phyloP scores from a whole-genome alignment of 2,113 vertebrate genomes.

The Labrus mixtus region DNA sequence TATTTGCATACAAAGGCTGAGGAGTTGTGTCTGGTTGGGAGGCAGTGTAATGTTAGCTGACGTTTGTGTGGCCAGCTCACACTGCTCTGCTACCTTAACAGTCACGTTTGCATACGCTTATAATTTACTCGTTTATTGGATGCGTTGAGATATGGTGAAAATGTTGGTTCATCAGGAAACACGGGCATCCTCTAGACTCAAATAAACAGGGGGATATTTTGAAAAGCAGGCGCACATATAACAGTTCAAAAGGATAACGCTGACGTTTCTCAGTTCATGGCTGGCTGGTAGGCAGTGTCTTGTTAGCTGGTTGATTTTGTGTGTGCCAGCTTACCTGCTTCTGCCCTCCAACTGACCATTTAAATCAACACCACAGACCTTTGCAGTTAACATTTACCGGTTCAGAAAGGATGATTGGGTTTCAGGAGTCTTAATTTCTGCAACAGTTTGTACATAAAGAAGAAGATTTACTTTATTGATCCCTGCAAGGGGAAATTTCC shows the following conservation, averaged over 20 bases:
- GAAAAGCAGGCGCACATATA: too few species aligned
- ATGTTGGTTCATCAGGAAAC: too few species aligned
- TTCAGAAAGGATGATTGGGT: background rate
- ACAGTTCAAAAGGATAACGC: too few species aligned
- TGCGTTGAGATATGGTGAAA: too few species aligned
- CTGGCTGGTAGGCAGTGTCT: conserved; percentile 86
- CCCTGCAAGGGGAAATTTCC: too few species aligned
- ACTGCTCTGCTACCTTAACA: conserved; percentile 84
- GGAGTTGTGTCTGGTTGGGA: conserved; percentile 76
- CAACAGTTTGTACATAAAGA: too few species aligned
- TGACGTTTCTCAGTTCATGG: conserved; percentile 22
- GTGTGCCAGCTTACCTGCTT: conserved; percentile 79
- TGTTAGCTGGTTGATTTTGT: conserved; percentile 84
- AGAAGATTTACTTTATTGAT: too few species aligned
- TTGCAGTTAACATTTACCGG: background rate
- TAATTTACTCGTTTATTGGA: too few species aligned
- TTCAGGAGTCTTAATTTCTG: background rate
- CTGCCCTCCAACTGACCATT: conserved; percentile 76
- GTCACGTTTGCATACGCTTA: conserved; percentile 31
- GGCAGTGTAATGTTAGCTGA: conserved; percentile 96
- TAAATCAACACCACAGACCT: conserved; percentile 7
- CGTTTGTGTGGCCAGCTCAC: conserved; percentile 72
- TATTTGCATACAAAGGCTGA: conserved; percentile 7
- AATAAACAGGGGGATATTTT: too few species aligned
- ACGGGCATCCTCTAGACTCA: too few species aligned